Conservation (phyloP, 2,113 vertebrate genomes). For the Chaetura pelagica region DNA sequence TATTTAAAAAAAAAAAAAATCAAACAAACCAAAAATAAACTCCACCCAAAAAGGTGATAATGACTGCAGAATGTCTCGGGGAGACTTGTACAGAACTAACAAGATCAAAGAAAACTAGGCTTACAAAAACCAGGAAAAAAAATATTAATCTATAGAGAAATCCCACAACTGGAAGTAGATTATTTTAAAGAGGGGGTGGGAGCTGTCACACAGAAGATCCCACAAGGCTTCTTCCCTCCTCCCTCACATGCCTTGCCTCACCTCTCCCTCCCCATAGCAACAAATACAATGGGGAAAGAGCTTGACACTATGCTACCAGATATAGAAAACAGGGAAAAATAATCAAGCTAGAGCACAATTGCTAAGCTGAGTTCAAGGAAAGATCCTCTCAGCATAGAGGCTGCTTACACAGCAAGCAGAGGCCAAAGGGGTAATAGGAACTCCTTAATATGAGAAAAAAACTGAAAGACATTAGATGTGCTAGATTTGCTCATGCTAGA, state of each 20-base stretch:
- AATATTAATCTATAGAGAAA: slow-evolving; percentile 51
- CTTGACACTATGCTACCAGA: background rate
- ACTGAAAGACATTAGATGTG: background rate
- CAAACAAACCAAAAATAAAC: slow-evolving; percentile 72
- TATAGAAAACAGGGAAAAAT: background rate
- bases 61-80: slow-evolving; percentile 84
- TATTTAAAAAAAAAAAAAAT: slow-evolving; percentile 66
- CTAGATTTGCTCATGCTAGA: background rate
- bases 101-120: slow-evolving; percentile 69
- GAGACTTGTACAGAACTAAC: slow-evolving; percentile 79
- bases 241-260: background rate
- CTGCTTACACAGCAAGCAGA: slow-evolving; percentile 62
- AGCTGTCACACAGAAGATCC: background rate
- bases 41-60: slow-evolving; percentile 88
- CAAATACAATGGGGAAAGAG: background rate
- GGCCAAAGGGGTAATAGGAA: slow-evolving; percentile 34
- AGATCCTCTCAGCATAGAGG: slow-evolving; percentile 37
- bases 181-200: background rate
- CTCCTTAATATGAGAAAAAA: background rate
- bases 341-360: slow-evolving; percentile 15
- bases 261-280: background rate
- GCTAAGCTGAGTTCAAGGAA: slow-evolving; percentile 34
- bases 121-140: slow-evolving; percentile 39
- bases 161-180: slow-evolving; percentile 79
- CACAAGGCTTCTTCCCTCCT: background rate